Percentiles rank a stretch among this genome's conserved stretches.
phyloP scores from a whole-genome alignment of 2,113 vertebrate species.

The Oncorhynchus mykiss region DNA sequence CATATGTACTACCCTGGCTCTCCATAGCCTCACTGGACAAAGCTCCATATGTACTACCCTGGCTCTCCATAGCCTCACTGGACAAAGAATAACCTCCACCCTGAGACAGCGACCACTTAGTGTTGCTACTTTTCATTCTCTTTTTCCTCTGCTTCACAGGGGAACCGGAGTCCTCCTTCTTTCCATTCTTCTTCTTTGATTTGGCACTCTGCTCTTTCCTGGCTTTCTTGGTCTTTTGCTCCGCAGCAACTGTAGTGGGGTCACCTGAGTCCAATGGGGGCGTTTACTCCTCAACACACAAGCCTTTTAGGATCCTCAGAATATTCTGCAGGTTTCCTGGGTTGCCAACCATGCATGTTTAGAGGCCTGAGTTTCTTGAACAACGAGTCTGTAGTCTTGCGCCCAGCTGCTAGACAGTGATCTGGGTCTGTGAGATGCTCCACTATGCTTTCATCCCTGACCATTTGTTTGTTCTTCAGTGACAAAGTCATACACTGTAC shows the following conservation, averaged over 20 bases:
- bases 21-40: neutral
- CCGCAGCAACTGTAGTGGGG: neutral
- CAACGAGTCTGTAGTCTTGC: neutral
- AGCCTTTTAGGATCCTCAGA: neutral
- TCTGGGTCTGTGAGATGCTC: neutral
- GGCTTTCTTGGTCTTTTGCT: constrained; percentile 48
- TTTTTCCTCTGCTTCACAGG: constrained; percentile 14
- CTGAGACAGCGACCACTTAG: neutral
- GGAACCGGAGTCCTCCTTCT: constrained; percentile 11
- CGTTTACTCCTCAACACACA: neutral
- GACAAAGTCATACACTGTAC: neutral
- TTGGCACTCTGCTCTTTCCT: constrained; percentile 17
- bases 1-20: neutral
- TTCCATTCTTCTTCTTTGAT: constrained; percentile 17
- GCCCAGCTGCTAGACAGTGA: neutral
- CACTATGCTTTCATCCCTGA: neutral
- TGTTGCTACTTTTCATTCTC: neutral
- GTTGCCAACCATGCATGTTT: constrained; percentile 31
- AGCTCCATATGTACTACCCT: neutral
- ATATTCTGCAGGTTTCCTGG: constrained; percentile 6
- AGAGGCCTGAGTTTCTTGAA: neutral
- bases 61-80: neutral
- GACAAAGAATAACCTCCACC: neutral
- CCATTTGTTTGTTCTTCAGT: neutral
- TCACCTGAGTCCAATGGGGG: neutral